A percentile compares a stretch with the other conserved stretches of the same genome.
Evolutionary conservation across 2,113 vertebrate genomes (phyloP).

Genomic region (Archocentrus centrarchus): DNA sequence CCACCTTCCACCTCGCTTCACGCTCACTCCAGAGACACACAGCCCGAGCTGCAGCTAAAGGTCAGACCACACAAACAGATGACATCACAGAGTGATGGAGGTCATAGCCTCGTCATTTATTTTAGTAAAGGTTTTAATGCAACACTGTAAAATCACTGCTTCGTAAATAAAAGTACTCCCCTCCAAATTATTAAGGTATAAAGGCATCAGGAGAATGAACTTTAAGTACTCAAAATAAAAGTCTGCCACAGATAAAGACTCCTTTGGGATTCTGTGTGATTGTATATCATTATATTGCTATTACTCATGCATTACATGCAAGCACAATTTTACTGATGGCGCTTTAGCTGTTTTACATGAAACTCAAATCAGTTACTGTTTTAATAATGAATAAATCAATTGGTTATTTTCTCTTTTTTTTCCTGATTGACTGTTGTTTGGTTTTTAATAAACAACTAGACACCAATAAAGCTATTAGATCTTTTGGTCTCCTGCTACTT

Average conservation of each 20-base stretch:
- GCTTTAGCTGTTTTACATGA: background rate
- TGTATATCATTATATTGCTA: background rate
- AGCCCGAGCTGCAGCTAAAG: conserved; percentile 89
- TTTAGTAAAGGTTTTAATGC: background rate
- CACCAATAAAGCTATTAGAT: background rate
- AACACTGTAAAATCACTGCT: background rate
- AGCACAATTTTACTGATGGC: background rate
- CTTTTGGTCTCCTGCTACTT: background rate
- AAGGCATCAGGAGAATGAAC: background rate
- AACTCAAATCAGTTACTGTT: too few species aligned
- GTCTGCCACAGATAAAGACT: background rate
- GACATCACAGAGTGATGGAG: background rate
- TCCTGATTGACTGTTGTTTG: background rate
- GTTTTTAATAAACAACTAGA: background rate
- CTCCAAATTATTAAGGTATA: background rate
- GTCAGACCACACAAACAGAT: conserved; percentile 75
- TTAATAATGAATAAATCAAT: background rate
- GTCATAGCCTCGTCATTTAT: background rate
- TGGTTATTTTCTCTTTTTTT: background rate
- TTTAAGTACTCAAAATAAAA: background rate
- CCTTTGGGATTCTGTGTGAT: background rate
- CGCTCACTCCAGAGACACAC: conserved; percentile 86
- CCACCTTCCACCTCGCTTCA: conserved; percentile 84
- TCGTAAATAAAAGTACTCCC: too few species aligned
- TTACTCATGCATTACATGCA: background rate